Base-by-base conservation (phyloP, 2,888 invertebrate genomes). In the Cheilosia vulpina region DNA sequence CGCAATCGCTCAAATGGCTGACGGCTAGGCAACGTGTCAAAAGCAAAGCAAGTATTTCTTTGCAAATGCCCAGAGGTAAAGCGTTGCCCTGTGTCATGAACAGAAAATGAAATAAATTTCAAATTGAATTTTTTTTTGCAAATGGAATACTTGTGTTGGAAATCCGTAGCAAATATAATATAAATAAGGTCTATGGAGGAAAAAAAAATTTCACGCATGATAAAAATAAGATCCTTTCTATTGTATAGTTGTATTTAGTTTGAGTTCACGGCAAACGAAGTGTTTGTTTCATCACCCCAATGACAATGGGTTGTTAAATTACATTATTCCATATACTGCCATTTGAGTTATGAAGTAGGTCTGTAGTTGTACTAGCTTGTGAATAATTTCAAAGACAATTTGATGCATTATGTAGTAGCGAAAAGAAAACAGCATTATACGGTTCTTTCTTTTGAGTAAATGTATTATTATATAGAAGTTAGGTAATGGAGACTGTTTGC, bases 81-180 rank as follows among this genome's bases (percentile, higher is more conserved):
- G 68, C 43, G 58, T 55, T 75, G 52, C 53, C 58, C 58, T 58
- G 38, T 83, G 68, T 27, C 63, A 41, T 31, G 38, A 79, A 41
- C 52, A 62, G 34, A 63, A 78, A 68, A 57, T 41, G 53, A 66
- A 78, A 62, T 78, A 73, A 62, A 85, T 65, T 80, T 60, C 50
- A 76, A 80, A 80, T 75, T 80, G 60, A 80, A 80, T 75, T 76
- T 76, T 52, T 50, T 76, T 76, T 60, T 62, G 50, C 71, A 66
- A 85, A 85, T 85, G 76, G 84, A 85, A 80, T 80, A 80, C 71
- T 57, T 75, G 60, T 85, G 84, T 80, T 80, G n/a, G 24, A 17
- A 80, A 75, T 65, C 57, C 62, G 50, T 84, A 13, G n/a, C 15
- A 17, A 47, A 19, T 69, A 45, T 69, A 45, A 21, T 45, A 34